Evolutionary conservation across 2,113 vertebrate genomes (phyloP).

Genomic region (Eudyptes chrysolophus): DNA sequence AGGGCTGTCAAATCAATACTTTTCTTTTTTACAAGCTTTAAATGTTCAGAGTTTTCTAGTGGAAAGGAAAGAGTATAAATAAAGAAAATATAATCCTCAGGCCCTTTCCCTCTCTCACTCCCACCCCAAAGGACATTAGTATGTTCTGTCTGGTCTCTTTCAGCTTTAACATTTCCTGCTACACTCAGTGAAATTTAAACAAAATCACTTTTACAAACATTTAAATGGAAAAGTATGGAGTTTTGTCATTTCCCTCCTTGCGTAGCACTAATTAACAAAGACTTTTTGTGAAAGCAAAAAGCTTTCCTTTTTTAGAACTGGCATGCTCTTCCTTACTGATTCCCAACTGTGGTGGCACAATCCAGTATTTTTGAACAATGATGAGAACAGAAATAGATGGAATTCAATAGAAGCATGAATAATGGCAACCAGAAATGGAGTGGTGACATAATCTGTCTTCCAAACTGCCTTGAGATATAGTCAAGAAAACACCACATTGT

Average conservation of each 20-base stretch:
- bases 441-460: slow-evolving; percentile 59
- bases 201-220: slow-evolving; percentile 58
- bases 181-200: slow-evolving; percentile 63
- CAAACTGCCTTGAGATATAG: slow-evolving; percentile 20
- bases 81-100: not conserved
- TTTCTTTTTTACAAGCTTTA: not conserved
- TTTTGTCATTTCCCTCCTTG: slow-evolving; percentile 51
- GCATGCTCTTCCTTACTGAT: slow-evolving; percentile 32
- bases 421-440: slow-evolving; percentile 21
- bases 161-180: slow-evolving; percentile 55
- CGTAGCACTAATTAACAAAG: slow-evolving; percentile 49
- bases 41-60: not conserved
- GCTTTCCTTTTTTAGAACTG: slow-evolving; percentile 65
- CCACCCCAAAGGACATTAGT: not conserved
- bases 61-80: not conserved
- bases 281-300: slow-evolving; percentile 47
- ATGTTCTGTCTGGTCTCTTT: slow-evolving; percentile 34
- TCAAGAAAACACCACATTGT: slow-evolving; percentile 21
- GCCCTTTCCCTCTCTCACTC: not conserved
- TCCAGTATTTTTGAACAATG: slow-evolving; percentile 64
- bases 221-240: slow-evolving; percentile 51
- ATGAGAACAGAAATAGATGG: slow-evolving; percentile 67
- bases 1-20: not conserved
- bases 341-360: slow-evolving; percentile 61
- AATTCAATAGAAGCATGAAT: slow-evolving; percentile 55